These are phyloP conservation scores for Otolemur garnettii DNA, from an alignment of 2,113 vertebrate species.

Conservation along the genomic window DNA sequence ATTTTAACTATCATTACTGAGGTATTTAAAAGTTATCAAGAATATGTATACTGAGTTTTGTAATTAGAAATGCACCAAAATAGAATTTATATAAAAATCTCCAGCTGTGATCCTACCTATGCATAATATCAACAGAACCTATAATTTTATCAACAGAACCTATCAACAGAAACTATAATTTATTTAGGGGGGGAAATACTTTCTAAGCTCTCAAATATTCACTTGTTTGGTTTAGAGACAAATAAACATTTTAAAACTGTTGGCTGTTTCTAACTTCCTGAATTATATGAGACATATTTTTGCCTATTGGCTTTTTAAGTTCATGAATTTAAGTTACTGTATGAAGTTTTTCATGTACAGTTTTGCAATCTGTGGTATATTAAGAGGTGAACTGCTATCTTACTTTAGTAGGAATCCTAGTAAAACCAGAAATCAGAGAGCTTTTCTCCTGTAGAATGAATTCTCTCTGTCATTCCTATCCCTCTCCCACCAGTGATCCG, in stretches of 20 bases:
- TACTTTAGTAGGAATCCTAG: neutral
- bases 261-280: neutral
- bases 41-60: neutral
- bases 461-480: neutral
- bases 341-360: neutral
- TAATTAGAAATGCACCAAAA: slow-evolving; percentile 27
- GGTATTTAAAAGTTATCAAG: neutral
- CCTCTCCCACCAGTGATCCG: neutral
- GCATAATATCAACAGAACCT: neutral
- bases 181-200: neutral
- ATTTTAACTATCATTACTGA: slow-evolving; percentile 24
- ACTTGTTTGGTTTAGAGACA: neutral
- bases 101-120: neutral
- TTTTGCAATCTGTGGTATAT: neutral
- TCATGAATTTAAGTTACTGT: neutral
- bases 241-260: neutral
- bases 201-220: slow-evolving; percentile 38
- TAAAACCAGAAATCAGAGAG: neutral
- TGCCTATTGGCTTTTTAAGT: neutral
- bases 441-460: neutral
- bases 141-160: neutral
- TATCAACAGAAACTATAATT: neutral
- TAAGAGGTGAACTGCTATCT: neutral
- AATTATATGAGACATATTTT: neutral
- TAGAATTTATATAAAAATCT: slow-evolving; percentile 36